Conservation (phyloP, 37 sponge, comb jelly and placozoan species). For the Lycopodina hypogea region DNA sequence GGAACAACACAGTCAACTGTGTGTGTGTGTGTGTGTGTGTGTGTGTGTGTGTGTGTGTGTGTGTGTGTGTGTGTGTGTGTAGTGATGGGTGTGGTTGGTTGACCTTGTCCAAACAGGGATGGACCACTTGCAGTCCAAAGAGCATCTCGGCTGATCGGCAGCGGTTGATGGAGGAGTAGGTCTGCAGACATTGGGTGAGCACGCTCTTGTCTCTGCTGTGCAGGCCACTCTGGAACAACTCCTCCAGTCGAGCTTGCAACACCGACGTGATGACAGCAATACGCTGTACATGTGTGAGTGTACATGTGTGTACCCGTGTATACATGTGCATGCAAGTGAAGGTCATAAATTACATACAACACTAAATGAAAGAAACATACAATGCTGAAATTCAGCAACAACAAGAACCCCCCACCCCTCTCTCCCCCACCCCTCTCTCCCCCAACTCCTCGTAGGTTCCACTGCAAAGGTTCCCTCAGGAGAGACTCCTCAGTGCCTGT, state of each 20-base stretch:
- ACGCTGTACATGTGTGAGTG: constrained; percentile 49
- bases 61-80: too few species aligned
- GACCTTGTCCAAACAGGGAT: constrained; percentile 77
- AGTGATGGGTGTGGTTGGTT: too few species aligned
- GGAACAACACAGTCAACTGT: too few species aligned
- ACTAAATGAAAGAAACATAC: too few species aligned
- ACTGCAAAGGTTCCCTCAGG: too few species aligned
- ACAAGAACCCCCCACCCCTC: too few species aligned
- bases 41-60: too few species aligned
- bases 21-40: background rate
- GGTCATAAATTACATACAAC: too few species aligned
- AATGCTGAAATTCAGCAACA: too few species aligned
- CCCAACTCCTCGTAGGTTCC: too few species aligned
- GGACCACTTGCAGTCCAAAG: constrained; percentile 57
- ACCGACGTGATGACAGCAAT: constrained; percentile 60
- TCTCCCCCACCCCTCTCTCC: too few species aligned
- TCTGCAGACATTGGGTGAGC: constrained; percentile 73
- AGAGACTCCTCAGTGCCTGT: too few species aligned
- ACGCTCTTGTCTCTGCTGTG: constrained; percentile 29
- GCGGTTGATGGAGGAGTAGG: constrained; percentile 72
- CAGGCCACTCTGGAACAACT: constrained; percentile 53
- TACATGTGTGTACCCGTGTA: background rate
- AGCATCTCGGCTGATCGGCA: constrained; percentile 70
- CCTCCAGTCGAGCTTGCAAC: constrained; percentile 63
- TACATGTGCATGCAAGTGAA: background rate